Evolutionary conservation across 2,113 vertebrate genomes (phyloP).

Genomic region (Gasterosteus nipponicus): DNA sequence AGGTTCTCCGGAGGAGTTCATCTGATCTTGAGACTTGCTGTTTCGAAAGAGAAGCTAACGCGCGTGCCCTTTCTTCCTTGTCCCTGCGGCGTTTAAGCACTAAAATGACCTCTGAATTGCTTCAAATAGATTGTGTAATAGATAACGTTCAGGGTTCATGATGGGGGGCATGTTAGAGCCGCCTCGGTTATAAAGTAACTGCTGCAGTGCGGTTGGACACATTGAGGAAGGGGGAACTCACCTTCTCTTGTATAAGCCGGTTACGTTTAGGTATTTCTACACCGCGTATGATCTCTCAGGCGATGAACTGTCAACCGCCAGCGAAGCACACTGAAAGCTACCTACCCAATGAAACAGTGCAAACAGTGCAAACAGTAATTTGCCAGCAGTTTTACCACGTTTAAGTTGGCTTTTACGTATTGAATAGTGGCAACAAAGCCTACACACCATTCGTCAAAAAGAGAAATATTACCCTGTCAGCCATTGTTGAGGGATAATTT

Average conservation of each 20-base stretch:
- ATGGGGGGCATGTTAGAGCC: fast-evolving
- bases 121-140: background rate
- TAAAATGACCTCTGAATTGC: no score
- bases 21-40: background rate
- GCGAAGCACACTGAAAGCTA: background rate
- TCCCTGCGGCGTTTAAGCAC: background rate
- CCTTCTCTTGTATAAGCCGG: background rate
- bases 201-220: background rate
- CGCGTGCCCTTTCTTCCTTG: background rate
- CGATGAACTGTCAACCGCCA: background rate
- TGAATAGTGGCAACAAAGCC: fast-evolving
- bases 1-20: slow-evolving; percentile 31
- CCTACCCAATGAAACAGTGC: background rate
- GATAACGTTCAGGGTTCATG: no score
- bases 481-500: fast-evolving
- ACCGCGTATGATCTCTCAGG: slow-evolving; percentile 26
- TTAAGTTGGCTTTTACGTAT: fast-evolving
- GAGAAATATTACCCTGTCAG: background rate
- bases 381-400: background rate
- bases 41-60: background rate
- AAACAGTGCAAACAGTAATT: background rate
- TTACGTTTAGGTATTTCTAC: fast-evolving
- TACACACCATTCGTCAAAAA: background rate
- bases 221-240: background rate
- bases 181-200: background rate